Percentiles rank a stretch among this genome's conserved stretches.
Evolutionary conservation across 2,113 vertebrate species (phyloP).

Genomic region (Cryptomyrus ogoouensis): DNA sequence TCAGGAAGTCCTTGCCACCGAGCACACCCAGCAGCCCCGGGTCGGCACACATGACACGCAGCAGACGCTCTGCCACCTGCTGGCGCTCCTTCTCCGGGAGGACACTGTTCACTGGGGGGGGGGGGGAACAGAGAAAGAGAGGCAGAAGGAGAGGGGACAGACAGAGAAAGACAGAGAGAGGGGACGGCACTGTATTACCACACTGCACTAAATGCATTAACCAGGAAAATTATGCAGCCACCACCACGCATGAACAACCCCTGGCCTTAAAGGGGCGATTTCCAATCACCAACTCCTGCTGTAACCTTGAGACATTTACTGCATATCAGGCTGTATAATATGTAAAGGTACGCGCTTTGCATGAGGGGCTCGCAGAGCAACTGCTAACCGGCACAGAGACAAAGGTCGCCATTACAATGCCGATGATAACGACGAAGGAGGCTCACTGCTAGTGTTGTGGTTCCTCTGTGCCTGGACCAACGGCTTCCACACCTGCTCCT

Average conservation of each 20-base stretch:
- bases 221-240: background rate
- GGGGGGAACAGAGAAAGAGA: constrained; percentile 6
- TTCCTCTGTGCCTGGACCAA: constrained; percentile 76
- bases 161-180: too few species aligned
- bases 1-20: constrained; percentile 91
- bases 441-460: constrained; percentile 81
- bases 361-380: background rate
- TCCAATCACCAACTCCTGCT: background rate
- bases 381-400: background rate
- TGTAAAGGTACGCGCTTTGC: background rate
- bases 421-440: background rate
- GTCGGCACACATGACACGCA: constrained; percentile 91
- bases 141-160: background rate
- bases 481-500: constrained; percentile 83
- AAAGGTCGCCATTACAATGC: background rate
- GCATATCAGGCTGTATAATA: background rate
- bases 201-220: background rate
- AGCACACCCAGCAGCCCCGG: constrained; percentile 81
- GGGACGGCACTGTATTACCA: background rate
- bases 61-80: constrained; percentile 87
- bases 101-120: constrained; percentile 66
- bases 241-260: background rate
- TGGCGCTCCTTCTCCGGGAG: constrained; percentile 95
- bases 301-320: background rate
- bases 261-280: background rate